Base-by-base conservation (phyloP, 2,888 invertebrate species). In the Trichopria drosophilae region DNA sequence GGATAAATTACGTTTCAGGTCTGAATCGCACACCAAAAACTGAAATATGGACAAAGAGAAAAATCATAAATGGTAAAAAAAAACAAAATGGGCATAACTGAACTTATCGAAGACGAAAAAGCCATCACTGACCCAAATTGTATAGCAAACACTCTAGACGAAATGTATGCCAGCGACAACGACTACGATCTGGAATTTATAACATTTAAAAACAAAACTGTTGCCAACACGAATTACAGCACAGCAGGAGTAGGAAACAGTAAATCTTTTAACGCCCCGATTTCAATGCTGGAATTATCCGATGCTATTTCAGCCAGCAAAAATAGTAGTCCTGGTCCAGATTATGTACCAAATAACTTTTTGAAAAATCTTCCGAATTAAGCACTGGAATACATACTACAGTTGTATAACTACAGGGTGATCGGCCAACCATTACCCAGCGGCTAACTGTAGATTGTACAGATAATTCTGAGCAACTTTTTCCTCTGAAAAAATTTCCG, bases 361-460 rank as follows among this genome's bases (percentile, higher is more conserved):
- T 16, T 52, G 4, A 49, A 50, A 47, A 36, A 57, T 6, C 42
- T 57, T 1, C 36, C 50, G 3, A 16, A 3, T n/a, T 23, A 16
- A 13, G 29, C 37, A 4, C 10, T 44, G 18, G 19, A 22, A 13
- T 32, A 39, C 15, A 26, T 47, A 7, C 26, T 48, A 1, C 7
- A 52, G 15, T 7, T 58, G 16, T 55, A 37, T 20, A 58, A 58
- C n/a, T n/a, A n/a, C n/a, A n/a, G n/a, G n/a, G n/a, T n/a, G n/a
- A n/a, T n/a, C n/a, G n/a, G n/a, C n/a, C n/a, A n/a, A n/a, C n/a
- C n/a, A n/a, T n/a, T n/a, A n/a, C n/a, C n/a, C n/a, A n/a, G n/a
- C n/a, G n/a, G n/a, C n/a, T n/a, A n/a, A n/a, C n/a, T n/a, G n/a
- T n/a, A n/a, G n/a, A n/a, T n/a, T n/a, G n/a, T n/a, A n/a, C n/a